Conservation (phyloP, 2,888 invertebrate genomes). For the Phyto melanocephala region DNA sequence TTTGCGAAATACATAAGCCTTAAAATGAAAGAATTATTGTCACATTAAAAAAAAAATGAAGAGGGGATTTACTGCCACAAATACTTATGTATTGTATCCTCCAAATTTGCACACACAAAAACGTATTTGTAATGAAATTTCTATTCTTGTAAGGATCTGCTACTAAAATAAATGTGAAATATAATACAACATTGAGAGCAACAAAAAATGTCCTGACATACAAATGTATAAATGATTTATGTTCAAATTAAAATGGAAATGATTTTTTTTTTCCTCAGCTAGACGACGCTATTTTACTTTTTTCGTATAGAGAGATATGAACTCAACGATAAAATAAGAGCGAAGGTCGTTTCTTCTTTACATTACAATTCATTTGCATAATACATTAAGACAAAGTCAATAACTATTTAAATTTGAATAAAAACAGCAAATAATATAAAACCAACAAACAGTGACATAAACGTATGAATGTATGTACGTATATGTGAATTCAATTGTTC, state of each 20-base stretch:
- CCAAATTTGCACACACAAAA: background rate
- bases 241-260: background rate
- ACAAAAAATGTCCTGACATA: too few relatives aligned
- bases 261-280: background rate
- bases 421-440: background rate
- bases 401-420: background rate
- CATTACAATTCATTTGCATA: background rate
- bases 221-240: background rate
- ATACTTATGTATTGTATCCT: background rate
- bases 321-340: background rate
- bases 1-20: too few relatives aligned
- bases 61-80: background rate
- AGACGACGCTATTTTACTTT: background rate
- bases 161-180: too few relatives aligned
- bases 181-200: too few relatives aligned
- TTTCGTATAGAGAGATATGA: background rate
- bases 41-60: background rate
- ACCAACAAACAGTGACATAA: background rate
- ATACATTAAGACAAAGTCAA: slow-evolving; percentile 12
- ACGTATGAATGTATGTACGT: too few relatives aligned
- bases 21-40: background rate
- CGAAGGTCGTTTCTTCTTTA: background rate
- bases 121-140: too few relatives aligned
- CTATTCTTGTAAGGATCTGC: too few relatives aligned
- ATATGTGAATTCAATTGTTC: too few relatives aligned